Base-by-base conservation (phyloP, 2,113 vertebrate species). In the Geococcyx californianus region DNA sequence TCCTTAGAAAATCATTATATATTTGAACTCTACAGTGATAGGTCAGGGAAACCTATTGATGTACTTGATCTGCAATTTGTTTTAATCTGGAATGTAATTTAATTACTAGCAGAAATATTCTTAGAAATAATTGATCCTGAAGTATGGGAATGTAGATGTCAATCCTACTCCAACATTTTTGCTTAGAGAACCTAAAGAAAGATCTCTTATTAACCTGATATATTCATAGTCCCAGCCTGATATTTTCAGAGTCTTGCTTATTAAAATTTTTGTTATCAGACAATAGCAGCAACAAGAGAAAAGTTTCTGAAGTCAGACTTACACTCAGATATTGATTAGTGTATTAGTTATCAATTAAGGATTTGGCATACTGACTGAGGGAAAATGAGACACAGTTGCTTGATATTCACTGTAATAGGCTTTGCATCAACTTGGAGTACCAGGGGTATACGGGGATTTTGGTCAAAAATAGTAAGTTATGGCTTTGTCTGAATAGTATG, bases 301-400 rank as follows among this genome's bases (percentile, higher is more conserved):
- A 89, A 86, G 16, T 66, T 11, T 78, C 55, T 87, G 58, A 90
- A 94, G 84, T 92, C 69, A 94, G 47, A 84, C 51, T 76, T n/a
- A 85, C 16, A 86, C 42, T 95, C 70, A 81, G 63, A 33, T 95
- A 96, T 94, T 90, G 92, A 96, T 96, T 87, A 87, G n/a, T 74
- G 58, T 44, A 76, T 93, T 92, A 94, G 77, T 95, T 95, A 95
- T 97, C 83, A 66, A 81, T 92, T 76, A 94, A 92, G 60, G 64
- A 67, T 89, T 95, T 92, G 84, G 31, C 54, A 88, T 81, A 52
- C 60, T 94, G 56, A 83, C 88, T 94, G 84, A 87, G 84, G 67
- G 77, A 94, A 97, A 96, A 96, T 88, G 68, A 96, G 93, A 83
- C 82, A 45, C 33, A 93, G 82, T 87, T 95, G 23, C 56, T 90